A percentile compares a stretch with the other conserved stretches of the same genome.
phyloP scores from a whole-genome alignment of 1,140 invertebrate genomes.

The Apolygus lucorum region DNA sequence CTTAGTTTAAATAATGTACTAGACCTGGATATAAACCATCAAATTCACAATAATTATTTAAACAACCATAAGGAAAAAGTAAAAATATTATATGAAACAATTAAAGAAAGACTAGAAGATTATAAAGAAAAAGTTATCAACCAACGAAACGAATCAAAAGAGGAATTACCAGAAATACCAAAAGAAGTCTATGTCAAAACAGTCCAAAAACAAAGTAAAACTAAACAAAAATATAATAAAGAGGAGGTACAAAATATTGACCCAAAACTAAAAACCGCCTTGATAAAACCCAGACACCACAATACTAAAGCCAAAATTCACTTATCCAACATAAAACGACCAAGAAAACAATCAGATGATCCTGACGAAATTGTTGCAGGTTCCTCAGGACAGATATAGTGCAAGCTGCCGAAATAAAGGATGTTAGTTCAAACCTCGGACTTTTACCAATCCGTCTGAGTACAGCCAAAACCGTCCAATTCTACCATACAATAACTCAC shows the following conservation, averaged over 20 bases:
- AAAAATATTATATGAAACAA: background rate
- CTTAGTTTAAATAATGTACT: background rate
- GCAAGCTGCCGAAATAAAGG: too few species aligned
- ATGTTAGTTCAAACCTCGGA: too few species aligned
- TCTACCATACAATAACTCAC: too few species aligned
- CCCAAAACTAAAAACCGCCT: background rate
- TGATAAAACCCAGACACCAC: background rate
- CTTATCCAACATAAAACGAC: background rate
- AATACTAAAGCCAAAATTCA: background rate
- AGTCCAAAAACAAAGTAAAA: background rate
- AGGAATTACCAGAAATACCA: background rate
- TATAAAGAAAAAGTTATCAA: background rate
- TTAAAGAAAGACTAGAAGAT: background rate
- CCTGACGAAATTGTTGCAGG: too few species aligned
- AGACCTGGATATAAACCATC: background rate
- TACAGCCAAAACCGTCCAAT: too few species aligned
- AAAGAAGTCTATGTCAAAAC: background rate
- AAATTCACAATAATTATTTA: background rate
- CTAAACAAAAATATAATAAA: background rate
- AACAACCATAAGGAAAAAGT: constrained; percentile 1
- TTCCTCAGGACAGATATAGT: too few species aligned
- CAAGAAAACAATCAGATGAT: too few species aligned
- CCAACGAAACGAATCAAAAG: background rate
- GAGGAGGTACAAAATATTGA: background rate
- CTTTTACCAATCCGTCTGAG: too few species aligned